Percentiles rank a stretch among this genome's conserved stretches.
phyloP scores from a whole-genome alignment of 1,140 invertebrate species.

The Ceratina calcarata region DNA sequence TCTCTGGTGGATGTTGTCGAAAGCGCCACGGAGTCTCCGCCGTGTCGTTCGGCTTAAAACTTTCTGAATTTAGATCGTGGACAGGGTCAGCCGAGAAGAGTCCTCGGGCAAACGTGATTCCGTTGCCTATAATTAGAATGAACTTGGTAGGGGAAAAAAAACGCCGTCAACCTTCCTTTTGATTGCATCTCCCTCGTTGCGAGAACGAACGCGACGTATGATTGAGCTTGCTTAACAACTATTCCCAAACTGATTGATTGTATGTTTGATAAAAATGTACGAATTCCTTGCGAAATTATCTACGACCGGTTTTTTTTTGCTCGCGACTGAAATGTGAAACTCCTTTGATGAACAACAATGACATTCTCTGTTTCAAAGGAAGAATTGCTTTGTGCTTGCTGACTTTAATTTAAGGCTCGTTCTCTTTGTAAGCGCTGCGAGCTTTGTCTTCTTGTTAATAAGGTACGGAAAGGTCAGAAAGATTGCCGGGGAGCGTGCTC shows the following conservation, averaged over 20 bases:
- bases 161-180: not conserved
- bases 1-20: slow-evolving; percentile 20
- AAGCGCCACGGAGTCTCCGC: not conserved
- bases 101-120: slow-evolving; percentile 31
- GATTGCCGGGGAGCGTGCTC: not conserved
- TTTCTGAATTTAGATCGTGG: slow-evolving; percentile 44
- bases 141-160: not conserved
- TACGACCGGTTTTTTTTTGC: not conserved
- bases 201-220: not conserved
- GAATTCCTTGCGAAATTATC: not conserved
- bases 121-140: slow-evolving; percentile 35
- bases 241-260: no score
- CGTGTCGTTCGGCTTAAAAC: slow-evolving; percentile 42
- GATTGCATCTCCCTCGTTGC: not conserved
- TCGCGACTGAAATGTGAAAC: not conserved
- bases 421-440: slow-evolving; percentile 18
- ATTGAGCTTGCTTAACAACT: no score
- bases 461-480: slow-evolving; percentile 12
- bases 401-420: slow-evolving; percentile 30
- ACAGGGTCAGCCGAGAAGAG: not conserved
- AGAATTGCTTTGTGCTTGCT: slow-evolving; percentile 3
- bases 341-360: not conserved
- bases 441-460: slow-evolving; percentile 30
- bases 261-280: no score
- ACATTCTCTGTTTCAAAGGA: slow-evolving; percentile 14